Base-by-base conservation (phyloP, 2,888 invertebrate species). In the Apodemia zela region DNA sequence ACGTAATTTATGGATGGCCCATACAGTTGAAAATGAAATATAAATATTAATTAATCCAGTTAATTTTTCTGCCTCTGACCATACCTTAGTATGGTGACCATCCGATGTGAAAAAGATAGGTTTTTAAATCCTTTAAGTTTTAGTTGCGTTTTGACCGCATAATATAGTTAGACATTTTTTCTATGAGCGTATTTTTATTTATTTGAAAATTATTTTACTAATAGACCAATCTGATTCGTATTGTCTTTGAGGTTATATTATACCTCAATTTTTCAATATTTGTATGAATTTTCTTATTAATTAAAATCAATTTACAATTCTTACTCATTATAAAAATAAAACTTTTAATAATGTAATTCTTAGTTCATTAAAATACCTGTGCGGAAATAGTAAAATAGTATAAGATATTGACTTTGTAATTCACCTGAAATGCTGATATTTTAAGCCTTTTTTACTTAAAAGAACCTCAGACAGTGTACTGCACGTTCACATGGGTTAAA, bases 181-280 rank as follows among this genome's bases (percentile, higher is more conserved):
- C 38, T 47, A 47, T 17, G 47, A n/a, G 47, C 47, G 21, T 49
- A 49, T 51, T 51, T 51, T 51, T 51, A 51, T 51, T 51, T 51
- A 51, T 51, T 51, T 51, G 21, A 15, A 17, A 18, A 51, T 51
- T 51, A 18, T 51, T 51, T 51, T 10, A 51, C 51, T 51, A 11
- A 18, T 51, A 51, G 51, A 51, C 18, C 18, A 51, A 51, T 51
- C 51, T 51, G 11, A 51, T 18, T 51, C 51, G 21, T 21, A 51
- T 51, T 21, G 38, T 51, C 51, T 51, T 21, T 11, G 38, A 21
- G 17, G 18, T 51, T 51, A 49, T 49, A 10, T 18, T 49, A 3
- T 18, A n/a, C 11, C 11, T 21, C 11, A 21, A 6, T 10, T 21
- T 51, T 51, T 18, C 18, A 51, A 21, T 11, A 11, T 38, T 38